phyloP scores from a whole-genome alignment of 2,888 invertebrate genomes.

The Luperina testacea region DNA sequence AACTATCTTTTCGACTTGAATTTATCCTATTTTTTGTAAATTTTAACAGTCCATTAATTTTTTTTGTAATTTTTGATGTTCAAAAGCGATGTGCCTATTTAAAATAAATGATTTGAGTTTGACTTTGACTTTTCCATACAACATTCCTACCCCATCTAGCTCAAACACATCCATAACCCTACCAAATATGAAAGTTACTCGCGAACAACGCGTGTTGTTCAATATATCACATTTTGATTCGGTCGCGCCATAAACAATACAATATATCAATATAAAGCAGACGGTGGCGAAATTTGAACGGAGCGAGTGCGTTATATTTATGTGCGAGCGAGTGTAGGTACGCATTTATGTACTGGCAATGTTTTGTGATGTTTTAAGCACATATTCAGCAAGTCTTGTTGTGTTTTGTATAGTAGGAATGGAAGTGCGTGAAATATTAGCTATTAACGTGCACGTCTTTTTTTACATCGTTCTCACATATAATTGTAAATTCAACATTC shows the following conservation, averaged over 20 bases:
- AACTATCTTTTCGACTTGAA: too few species aligned
- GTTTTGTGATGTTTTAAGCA: slow-evolving; percentile 60
- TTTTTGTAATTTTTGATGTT: too few species aligned
- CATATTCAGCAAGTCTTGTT: slow-evolving; percentile 20
- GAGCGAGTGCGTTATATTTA: slow-evolving; percentile 88
- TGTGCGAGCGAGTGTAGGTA: slow-evolving; percentile 70
- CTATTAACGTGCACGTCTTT: not conserved
- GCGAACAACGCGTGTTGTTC: slow-evolving; percentile 86
- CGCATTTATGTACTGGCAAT: slow-evolving; percentile 56
- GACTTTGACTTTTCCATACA: not conserved
- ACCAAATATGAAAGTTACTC: slow-evolving; percentile 89
- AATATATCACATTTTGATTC: slow-evolving; percentile 90
- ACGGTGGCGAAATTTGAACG: slow-evolving; percentile 90
- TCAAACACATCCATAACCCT: slow-evolving; percentile 79
- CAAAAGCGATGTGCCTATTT: too few species aligned
- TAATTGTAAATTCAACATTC: too few species aligned
- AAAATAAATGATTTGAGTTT: too few species aligned
- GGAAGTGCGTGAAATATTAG: too few species aligned
- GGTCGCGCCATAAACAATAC: slow-evolving; percentile 90
- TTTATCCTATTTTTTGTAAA: too few species aligned
- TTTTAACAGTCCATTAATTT: too few species aligned
- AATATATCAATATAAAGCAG: slow-evolving; percentile 90
- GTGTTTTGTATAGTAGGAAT: not conserved
- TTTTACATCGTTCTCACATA: too few species aligned
- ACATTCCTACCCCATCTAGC: slow-evolving; percentile 74